Conservation (phyloP, 2,888 invertebrate species). For the Caenorhabditis doughertyi region DNA sequence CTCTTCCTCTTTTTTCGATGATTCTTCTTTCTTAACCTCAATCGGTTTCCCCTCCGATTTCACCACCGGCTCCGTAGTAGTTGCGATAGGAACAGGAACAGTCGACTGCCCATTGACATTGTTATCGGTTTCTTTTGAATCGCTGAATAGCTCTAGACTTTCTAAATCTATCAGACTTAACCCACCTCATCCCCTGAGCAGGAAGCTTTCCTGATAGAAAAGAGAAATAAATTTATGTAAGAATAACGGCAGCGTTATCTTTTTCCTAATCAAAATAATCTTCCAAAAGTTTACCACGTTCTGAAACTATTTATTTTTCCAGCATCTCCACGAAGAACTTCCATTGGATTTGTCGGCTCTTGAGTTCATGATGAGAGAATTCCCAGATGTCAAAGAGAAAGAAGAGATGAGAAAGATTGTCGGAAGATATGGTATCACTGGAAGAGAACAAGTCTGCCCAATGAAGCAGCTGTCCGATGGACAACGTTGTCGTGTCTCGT, state of each 20-base stretch:
- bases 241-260: not conserved
- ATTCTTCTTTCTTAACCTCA: slow-evolving; percentile 12
- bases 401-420: slow-evolving; percentile 99
- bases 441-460: slow-evolving; percentile 96
- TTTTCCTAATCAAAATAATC: not conserved
- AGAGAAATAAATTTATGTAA: not conserved
- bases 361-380: slow-evolving; percentile 98
- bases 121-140: slow-evolving; percentile 60
- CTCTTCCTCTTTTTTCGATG: slow-evolving; percentile 24
- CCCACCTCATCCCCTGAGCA: slow-evolving; percentile 33
- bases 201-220: slow-evolving; percentile 20
- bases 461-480: slow-evolving; percentile 97
- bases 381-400: slow-evolving; percentile 96
- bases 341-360: slow-evolving; percentile 95
- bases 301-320: no score
- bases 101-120: slow-evolving; percentile 28
- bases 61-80: not conserved
- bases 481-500: slow-evolving; percentile 97
- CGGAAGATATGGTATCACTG: slow-evolving; percentile 97
- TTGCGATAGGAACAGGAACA: not conserved
- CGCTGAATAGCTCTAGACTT: slow-evolving; percentile 20
- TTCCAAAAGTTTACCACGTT: not conserved
- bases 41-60: slow-evolving; percentile 12
- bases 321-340: slow-evolving; percentile 95
- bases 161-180: not conserved